Percentiles rank a stretch among this genome's conserved stretches.
Conservation (phyloP, 2,888 invertebrate species). For the Glyphotaelius pellucidus region DNA sequence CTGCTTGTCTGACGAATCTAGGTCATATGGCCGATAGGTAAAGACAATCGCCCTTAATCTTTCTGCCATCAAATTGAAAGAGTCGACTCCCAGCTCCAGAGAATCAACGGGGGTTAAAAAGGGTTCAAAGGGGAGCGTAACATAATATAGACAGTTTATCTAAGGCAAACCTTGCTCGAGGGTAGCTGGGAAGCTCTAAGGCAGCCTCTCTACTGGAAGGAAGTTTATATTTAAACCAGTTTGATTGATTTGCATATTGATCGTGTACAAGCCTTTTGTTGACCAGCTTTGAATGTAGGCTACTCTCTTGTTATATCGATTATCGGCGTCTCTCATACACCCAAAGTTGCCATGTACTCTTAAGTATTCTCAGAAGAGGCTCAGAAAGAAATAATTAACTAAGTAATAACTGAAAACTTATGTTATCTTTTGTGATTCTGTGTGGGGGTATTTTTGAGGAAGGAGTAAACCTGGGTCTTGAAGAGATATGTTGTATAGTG, state of each 20-base stretch:
- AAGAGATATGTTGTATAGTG: no score
- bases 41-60: conserved; percentile 36
- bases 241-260: background rate
- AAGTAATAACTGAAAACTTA: no score
- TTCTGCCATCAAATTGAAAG: conserved; percentile 39
- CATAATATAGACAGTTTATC: conserved; percentile 27
- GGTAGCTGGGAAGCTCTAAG: background rate
- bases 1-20: background rate
- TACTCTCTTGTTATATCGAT: background rate
- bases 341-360: background rate
- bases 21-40: conserved; percentile 18
- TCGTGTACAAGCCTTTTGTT: background rate
- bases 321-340: background rate
- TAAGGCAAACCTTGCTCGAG: background rate
- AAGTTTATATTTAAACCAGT: background rate
- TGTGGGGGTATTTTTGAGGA: no score
- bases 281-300: background rate
- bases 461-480: no score
- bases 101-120: conserved; percentile 25
- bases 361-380: no score
- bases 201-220: background rate
- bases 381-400: no score
- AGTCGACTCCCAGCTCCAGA: background rate
- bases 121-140: conserved; percentile 36
- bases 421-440: no score